These are phyloP conservation scores for Halichoeres trimaculatus DNA, from an alignment of 2,113 vertebrate species.

Conservation along the genomic window DNA sequence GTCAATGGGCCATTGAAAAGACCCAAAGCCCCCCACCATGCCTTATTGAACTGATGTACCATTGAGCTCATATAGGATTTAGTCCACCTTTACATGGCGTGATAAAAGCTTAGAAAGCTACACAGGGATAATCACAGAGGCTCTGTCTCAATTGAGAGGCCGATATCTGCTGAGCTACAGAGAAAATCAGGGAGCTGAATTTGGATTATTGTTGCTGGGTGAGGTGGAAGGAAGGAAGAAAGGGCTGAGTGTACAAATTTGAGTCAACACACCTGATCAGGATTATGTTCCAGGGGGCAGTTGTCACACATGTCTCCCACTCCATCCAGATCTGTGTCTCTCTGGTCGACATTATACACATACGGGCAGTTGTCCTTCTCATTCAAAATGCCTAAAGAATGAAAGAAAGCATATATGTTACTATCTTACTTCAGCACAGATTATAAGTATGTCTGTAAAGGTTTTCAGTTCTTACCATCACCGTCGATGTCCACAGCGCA, in stretches of 20 bases:
- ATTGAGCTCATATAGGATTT: conserved; percentile 69
- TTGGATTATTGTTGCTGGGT: conserved; percentile 60
- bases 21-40: conserved; percentile 54
- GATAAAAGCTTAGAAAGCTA: conserved; percentile 62
- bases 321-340: conserved; percentile 95
- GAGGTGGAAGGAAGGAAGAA: conserved; percentile 62
- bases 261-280: conserved; percentile 91
- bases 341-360: conserved; percentile 97
- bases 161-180: conserved; percentile 64
- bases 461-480: conserved; percentile 85
- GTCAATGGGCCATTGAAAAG: conserved; percentile 79
- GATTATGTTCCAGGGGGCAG: conserved; percentile 97
- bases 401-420: not conserved
- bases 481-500: conserved; percentile 97
- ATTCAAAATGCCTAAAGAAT: conserved; percentile 90
- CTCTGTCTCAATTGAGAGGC: conserved; percentile 60
- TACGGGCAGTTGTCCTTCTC: conserved; percentile 96
- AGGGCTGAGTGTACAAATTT: conserved; percentile 8
- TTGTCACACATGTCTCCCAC: conserved; percentile 99
- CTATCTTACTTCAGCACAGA: not conserved
- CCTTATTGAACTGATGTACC: conserved; percentile 78
- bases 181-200: conserved; percentile 56
- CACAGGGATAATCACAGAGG: conserved; percentile 45
- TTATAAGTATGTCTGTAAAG: not conserved
- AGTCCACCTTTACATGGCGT: conserved; percentile 65